Evolutionary conservation across 2,797 vertebrate genomes (phyloP).

Genomic region (Neosilurus mollespiculum): DNA sequence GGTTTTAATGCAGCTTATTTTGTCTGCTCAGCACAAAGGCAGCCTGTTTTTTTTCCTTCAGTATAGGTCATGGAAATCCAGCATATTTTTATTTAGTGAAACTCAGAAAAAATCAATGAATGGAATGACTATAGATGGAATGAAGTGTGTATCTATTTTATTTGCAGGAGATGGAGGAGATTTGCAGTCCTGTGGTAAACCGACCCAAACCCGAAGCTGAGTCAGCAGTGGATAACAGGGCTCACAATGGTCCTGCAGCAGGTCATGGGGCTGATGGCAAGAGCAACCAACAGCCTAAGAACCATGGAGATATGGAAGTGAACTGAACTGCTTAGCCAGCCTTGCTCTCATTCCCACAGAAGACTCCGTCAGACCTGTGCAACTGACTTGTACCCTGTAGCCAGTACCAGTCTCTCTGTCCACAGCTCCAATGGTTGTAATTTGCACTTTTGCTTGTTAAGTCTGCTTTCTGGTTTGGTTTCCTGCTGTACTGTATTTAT

Average conservation of each 20-base stretch:
- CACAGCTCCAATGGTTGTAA: constrained; percentile 56
- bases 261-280: constrained; percentile 74
- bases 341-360: constrained; percentile 47
- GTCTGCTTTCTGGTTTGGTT: constrained; percentile 56
- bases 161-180: constrained; percentile 82
- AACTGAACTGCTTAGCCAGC: constrained; percentile 75
- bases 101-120: no score
- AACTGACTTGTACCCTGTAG: constrained; percentile 55
- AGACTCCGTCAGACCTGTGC: constrained; percentile 36
- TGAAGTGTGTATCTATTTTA: neutral
- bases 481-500: constrained; percentile 47
- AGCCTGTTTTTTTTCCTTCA: no score
- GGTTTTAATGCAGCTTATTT: no score
- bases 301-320: constrained; percentile 89
- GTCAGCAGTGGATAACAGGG: constrained; percentile 71
- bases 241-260: constrained; percentile 78
- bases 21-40: no score
- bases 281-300: constrained; percentile 78
- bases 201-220: constrained; percentile 84
- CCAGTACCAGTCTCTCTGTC: constrained; percentile 61
- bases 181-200: constrained; percentile 83
- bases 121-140: no score
- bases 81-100: no score
- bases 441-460: constrained; percentile 58
- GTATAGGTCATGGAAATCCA: no score